Base-by-base conservation (phyloP, 2,113 vertebrate genomes). In the Tyrannus savana region DNA sequence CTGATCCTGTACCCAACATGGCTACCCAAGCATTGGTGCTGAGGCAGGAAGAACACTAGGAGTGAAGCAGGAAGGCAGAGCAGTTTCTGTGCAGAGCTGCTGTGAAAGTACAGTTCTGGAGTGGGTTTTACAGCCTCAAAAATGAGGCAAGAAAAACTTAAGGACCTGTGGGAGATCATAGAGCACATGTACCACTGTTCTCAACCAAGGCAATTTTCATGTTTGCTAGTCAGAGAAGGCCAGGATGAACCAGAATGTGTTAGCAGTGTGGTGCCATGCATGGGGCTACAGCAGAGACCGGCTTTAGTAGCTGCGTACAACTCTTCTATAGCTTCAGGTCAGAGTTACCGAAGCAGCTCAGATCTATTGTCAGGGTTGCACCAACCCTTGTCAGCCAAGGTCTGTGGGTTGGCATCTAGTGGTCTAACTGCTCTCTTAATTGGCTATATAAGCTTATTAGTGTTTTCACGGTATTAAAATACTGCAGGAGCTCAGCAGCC, bases 131-230 rank as follows among this genome's bases (percentile, higher is more conserved):
- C 9, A 42, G 23, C 18, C 12, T 22, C 6, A 46, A 52, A 52
- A 71, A 66, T 0, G 0, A 85, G 60, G 42, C 17, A 84, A 75
- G 49, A 42, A 92, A 73, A 77, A 14, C 18, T 8, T 10, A 25
- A 41, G 35, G 33, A 56, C 18, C 37, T 73, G 44, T 56, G 33
- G 28, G 77, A 74, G 30, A 46, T 11, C n/a, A 39, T 0, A 68
- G 44, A 30, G 60, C 28, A n/a, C 33, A 35, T 0, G 1, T 39
- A 39, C 7, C 7, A 12, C 35, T 1, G 0, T 24, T 47, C n/a
- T 53, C 23, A 58, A 19, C 12, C 17, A 67, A 58, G 28, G 28
- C 19, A 72, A 49, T 67, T 76, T 95, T 80, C 37, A 18, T 42
- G 7, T 63, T 64, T 76, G 18, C 44, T 72, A 41, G 53, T 22